Evolutionary conservation across 2,888 invertebrate genomes (phyloP).

Genomic region (Drosophila aldrichi): DNA sequence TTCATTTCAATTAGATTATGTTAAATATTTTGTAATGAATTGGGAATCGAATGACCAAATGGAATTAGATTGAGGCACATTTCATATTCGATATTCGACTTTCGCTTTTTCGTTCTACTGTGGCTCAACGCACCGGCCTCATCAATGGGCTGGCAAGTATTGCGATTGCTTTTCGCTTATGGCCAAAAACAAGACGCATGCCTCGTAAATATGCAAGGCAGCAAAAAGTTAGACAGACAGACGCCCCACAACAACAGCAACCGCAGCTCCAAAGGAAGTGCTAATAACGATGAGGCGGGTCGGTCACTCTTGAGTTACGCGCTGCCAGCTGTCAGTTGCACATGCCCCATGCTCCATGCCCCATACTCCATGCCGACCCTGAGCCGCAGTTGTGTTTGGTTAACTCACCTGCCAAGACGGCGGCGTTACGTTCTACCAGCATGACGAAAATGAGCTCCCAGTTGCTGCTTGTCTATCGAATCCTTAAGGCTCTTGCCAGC

Average conservation of each 20-base stretch:
- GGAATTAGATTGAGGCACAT: rapidly evolving
- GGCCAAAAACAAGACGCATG: constrained; percentile 71
- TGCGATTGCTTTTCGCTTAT: constrained; percentile 46
- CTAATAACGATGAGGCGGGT: constrained; percentile 69
- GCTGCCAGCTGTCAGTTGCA: constrained; percentile 25
- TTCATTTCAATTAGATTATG: too few species aligned
- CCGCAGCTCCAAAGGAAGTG: constrained; percentile 69
- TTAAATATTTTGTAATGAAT: neutral
- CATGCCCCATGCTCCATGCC: constrained; percentile 16
- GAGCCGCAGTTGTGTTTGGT: constrained; percentile 47
- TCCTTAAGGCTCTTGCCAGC: constrained; percentile 45
- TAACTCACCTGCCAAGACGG: constrained; percentile 67
- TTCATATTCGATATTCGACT: neutral
- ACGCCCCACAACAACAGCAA: constrained; percentile 51
- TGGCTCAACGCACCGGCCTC: constrained; percentile 65
- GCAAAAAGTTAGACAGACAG: constrained; percentile 75
- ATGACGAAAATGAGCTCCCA: constrained; percentile 6
- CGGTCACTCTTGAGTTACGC: constrained; percentile 77
- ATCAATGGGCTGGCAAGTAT: constrained; percentile 70
- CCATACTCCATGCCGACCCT: constrained; percentile 36
- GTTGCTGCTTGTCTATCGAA: neutral
- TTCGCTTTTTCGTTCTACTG: constrained; percentile 38
- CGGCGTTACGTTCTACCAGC: constrained; percentile 33
- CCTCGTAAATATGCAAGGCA: constrained; percentile 79
- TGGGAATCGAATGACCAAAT: neutral